A percentile compares a stretch with the other conserved stretches of the same genome.
phyloP scores from a whole-genome alignment of 2,888 invertebrate species.

The Nycteola revayana region DNA sequence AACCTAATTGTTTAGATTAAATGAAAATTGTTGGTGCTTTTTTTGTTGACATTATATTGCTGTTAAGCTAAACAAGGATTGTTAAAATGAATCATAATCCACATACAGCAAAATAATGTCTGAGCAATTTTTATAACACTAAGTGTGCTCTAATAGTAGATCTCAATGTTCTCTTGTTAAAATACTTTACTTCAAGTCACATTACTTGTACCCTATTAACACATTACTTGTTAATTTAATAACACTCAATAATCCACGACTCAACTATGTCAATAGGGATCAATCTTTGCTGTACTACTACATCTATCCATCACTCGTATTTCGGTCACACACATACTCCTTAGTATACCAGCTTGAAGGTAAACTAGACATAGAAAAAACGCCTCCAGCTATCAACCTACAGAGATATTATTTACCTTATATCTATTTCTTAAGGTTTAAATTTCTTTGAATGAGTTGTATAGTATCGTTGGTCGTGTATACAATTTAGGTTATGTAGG shows the following conservation, averaged over 20 bases:
- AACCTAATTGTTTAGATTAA: too few species aligned
- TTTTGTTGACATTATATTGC: too few species aligned
- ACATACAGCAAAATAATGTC: too few species aligned
- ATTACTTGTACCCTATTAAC: too few species aligned
- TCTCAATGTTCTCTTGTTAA: too few species aligned
- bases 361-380: slow-evolving; percentile 26
- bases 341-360: slow-evolving; percentile 17
- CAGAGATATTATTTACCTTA: slow-evolving; percentile 10
- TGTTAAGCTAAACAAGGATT: too few species aligned
- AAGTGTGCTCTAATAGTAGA: too few species aligned
- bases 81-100: too few species aligned
- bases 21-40: too few species aligned
- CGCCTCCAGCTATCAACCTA: slow-evolving; percentile 4
- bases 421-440: slow-evolving; percentile 16
- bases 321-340: slow-evolving; percentile 25
- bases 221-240: background rate
- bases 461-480: slow-evolving; percentile 5
- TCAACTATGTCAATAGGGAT: slow-evolving; percentile 23
- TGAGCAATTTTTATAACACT: too few species aligned
- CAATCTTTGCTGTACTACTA: slow-evolving; percentile 17
- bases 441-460: slow-evolving; percentile 16
- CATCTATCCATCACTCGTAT: slow-evolving; percentile 17
- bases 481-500: slow-evolving; percentile 34
- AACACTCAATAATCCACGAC: slow-evolving; percentile 7
- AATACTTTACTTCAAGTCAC: too few species aligned